A percentile compares a stretch with the other conserved stretches of the same genome.
Evolutionary conservation across 2,888 invertebrate genomes (phyloP).

Genomic region (Microctonus aethiopoides): DNA sequence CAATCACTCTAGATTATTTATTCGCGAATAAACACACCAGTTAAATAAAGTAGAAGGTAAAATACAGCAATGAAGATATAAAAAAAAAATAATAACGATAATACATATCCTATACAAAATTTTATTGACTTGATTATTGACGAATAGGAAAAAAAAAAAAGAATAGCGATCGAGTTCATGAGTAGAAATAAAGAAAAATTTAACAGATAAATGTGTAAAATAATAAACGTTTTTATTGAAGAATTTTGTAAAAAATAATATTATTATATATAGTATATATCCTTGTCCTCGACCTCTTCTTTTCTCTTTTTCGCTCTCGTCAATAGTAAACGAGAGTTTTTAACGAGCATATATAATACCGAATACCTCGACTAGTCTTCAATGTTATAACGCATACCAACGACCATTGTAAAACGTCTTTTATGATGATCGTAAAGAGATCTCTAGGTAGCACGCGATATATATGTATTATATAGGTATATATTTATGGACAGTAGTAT

Average conservation of each 20-base stretch:
- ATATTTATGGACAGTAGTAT: constrained; percentile 7
- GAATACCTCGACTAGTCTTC: constrained; percentile 43
- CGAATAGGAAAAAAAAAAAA: too few relatives aligned
- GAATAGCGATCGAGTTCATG: neutral
- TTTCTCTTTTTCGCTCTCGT: constrained; percentile 8
- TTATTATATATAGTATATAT: neutral
- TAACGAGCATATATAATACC: constrained; percentile 52
- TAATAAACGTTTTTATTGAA: constrained; percentile 28
- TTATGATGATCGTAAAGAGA: constrained; percentile 58
- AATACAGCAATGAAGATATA: constrained; percentile 1
- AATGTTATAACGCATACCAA: constrained; percentile 48
- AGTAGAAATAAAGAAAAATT: constrained; percentile 19
- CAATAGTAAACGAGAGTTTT: constrained; percentile 41
- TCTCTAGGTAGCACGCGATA: constrained; percentile 38
- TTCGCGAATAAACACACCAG: constrained; percentile 26
- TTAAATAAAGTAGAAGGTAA: constrained; percentile 15
- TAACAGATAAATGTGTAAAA: constrained; percentile 28
- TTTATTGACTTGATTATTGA: constrained; percentile 21
- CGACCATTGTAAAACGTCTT: constrained; percentile 55
- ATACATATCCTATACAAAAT: constrained; percentile 3
- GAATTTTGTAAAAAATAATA: constrained; percentile 24
- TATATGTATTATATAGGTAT: too few relatives aligned
- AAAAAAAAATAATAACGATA: neutral
- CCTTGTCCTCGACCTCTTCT: constrained; percentile 14
- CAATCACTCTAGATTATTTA: neutral